Conservation (phyloP, 1,140 invertebrate genomes). For the Lutraria rhynchaena region DNA sequence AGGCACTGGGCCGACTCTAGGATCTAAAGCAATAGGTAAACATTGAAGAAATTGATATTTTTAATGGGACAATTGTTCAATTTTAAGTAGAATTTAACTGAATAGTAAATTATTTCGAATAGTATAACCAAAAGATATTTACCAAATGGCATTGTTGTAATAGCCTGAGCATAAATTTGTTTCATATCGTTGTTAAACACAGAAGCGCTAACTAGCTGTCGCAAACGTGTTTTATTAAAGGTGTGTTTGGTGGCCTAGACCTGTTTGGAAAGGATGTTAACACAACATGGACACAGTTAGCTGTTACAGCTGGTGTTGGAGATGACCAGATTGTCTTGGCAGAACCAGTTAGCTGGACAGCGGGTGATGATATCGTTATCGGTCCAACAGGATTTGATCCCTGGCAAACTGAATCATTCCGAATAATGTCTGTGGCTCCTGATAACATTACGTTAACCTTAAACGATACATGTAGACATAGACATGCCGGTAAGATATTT, state of each 20-base stretch:
- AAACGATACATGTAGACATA: constrained; percentile 61
- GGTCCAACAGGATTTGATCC: constrained; percentile 63
- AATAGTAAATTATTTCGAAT: too few relatives aligned
- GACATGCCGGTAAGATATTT: constrained; percentile 64
- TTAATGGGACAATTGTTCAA: too few relatives aligned
- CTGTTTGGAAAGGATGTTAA: constrained; percentile 62
- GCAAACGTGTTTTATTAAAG: constrained; percentile 30
- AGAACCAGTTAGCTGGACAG: constrained; percentile 63
- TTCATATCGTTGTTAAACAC: too few relatives aligned
- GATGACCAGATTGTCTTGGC: constrained; percentile 53
- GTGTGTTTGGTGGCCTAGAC: constrained; percentile 72
- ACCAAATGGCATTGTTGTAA: too few relatives aligned
- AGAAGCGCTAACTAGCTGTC: neutral
- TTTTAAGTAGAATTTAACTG: too few relatives aligned
- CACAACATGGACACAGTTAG: constrained; percentile 68
- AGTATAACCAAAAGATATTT: too few relatives aligned
- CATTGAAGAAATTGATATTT: too few relatives aligned
- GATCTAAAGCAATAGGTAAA: constrained; percentile 10
- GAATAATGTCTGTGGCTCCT: constrained; percentile 59
- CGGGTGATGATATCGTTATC: constrained; percentile 72
- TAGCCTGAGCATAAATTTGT: too few relatives aligned
- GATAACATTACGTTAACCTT: constrained; percentile 65
- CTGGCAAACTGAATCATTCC: constrained; percentile 68
- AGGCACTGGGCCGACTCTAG: constrained; percentile 45
- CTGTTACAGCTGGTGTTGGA: constrained; percentile 61